Percentiles rank a stretch among this genome's conserved stretches.
Conservation (phyloP, 1,140 invertebrate genomes). For the Caenorhabditis tropicalis region DNA sequence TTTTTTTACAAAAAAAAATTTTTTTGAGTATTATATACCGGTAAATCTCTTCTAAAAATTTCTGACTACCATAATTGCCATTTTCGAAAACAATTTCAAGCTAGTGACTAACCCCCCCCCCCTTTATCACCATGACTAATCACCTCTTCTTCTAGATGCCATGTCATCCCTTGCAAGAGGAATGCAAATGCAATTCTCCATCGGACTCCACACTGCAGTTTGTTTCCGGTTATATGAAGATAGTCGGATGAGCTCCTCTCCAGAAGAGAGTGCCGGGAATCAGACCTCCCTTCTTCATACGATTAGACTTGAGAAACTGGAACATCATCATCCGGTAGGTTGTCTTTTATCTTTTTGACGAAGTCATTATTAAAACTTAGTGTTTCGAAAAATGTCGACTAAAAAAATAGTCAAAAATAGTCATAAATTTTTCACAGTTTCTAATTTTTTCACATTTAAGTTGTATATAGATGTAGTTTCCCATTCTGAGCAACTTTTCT, state of each 20-base stretch:
- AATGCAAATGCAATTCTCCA: conserved; percentile 57
- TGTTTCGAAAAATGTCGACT: too few species aligned
- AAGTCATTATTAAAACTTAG: too few species aligned
- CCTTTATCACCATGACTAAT: neutral
- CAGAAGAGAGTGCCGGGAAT: conserved; percentile 6
- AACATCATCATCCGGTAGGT: conserved; percentile 59
- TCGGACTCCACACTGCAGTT: conserved; percentile 56
- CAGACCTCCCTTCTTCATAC: conserved; percentile 52
- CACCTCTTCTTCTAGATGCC: neutral
- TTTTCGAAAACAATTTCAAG: too few species aligned
- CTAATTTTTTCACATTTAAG: too few species aligned
- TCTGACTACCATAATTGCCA: neutral
- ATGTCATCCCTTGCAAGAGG: neutral
- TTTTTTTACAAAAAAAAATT: too few species aligned
- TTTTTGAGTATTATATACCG: too few species aligned
- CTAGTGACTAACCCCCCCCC: neutral
- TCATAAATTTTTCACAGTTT: too few species aligned
- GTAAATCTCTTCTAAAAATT: neutral
- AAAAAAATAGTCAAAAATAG: too few species aligned
- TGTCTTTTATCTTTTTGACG: too few species aligned
- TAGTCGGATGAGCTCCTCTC: neutral
- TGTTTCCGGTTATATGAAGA: conserved; percentile 56
- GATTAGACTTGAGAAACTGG: conserved; percentile 47
- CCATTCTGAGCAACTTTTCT: too few species aligned
- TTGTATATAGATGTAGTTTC: too few species aligned